Conservation (phyloP, 2,113 vertebrate genomes). For the human region DNA sequence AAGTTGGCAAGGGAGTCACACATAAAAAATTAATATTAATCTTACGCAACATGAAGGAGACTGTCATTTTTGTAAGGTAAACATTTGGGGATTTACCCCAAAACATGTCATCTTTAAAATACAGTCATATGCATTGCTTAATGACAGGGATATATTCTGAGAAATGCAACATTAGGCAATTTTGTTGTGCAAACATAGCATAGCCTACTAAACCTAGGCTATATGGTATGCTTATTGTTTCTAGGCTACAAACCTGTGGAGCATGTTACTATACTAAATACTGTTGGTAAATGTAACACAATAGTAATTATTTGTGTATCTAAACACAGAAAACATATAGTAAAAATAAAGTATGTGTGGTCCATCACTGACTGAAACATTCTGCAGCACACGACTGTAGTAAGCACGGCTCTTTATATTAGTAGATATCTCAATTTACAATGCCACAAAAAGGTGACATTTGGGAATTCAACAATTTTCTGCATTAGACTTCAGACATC, state of each 20-base stretch:
- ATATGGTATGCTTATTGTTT: background rate
- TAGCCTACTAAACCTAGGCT: background rate
- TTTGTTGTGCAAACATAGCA: background rate
- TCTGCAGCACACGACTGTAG: background rate
- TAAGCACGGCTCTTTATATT: background rate
- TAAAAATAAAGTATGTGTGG: background rate
- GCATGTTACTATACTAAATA: background rate
- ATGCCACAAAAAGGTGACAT: slow-evolving; percentile 20
- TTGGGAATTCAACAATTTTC: slow-evolving; percentile 36
- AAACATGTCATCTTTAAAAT: slow-evolving; percentile 39
- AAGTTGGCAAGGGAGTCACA: background rate
- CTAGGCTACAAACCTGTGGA: background rate
- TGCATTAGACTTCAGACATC: background rate
- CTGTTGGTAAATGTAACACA: background rate
- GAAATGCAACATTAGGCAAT: background rate
- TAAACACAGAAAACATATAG: background rate
- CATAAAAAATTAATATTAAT: background rate
- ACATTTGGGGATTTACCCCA: background rate
- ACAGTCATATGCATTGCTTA: background rate
- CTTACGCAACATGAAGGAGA: background rate
- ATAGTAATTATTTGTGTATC: background rate
- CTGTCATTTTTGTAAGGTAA: slow-evolving; percentile 29
- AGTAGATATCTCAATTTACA: slow-evolving; percentile 15
- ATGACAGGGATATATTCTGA: background rate
- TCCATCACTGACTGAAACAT: background rate